Evolutionary conservation across 1,140 invertebrate species (phyloP), one percentile per base, ranked within the genome.

Genomic region (Tetramorium alpestre): DNA sequence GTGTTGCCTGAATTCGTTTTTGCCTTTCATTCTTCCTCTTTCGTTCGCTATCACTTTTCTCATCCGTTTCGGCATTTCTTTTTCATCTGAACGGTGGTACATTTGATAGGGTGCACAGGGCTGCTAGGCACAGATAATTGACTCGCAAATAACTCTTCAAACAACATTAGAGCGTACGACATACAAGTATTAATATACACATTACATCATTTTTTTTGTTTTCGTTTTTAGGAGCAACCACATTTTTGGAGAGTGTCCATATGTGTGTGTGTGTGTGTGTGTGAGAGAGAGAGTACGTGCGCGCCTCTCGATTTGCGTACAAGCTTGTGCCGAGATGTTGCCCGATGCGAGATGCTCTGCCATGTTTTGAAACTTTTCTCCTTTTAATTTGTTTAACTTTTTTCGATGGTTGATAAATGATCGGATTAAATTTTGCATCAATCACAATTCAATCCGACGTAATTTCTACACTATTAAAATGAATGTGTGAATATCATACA

Each of bases 81-180:
- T 94, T 92, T 94, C 91, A 93, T 95, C 91, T 94, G 94, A 95
- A 95, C 93, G 94, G 92, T 95, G 94, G 94, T 95, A 95, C 94
- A 95, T 94, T 95, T 95, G 94, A 94, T 95, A 94, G 93, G 94
- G 95, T 95, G 95, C 95, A 94, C 94, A 95, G 95, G 95, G 94
- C 94, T 95, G 95, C 95, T 95, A 95, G 95, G 95, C 95, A 95
- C 95, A 95, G 94, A 95, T 95, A 95, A 95, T 95, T 95, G 95
- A 95, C 95, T 95, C 95, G 95, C 95, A 95, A 95, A 95, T 95
- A 95, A 95, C 94, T 95, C 94, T 94, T 95, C 94, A 95, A 95
- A 95, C 94, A 95, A 95, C 95, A 95, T 95, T 95, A 95, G 94
- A 95, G 95, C 94, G 94, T 95, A 95, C 94, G 94, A 95, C 94